phyloP scores from a whole-genome alignment of 2,113 vertebrate species.

The Upupa epops region DNA sequence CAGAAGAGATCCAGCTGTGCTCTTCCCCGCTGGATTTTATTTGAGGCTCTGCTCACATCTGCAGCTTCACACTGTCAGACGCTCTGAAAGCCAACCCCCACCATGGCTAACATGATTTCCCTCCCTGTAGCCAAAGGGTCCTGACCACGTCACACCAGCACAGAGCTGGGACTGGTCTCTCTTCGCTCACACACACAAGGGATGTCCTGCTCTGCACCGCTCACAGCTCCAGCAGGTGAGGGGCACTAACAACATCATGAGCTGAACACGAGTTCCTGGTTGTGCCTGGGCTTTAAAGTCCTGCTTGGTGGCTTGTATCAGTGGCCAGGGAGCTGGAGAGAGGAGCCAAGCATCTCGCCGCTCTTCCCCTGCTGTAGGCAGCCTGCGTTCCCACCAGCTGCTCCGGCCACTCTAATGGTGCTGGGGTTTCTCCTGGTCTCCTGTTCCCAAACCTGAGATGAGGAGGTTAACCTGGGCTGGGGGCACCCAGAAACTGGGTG shows the following conservation, averaged over 20 bases:
- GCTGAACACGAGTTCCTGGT: background rate
- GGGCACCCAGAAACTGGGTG: background rate
- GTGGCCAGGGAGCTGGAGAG: constrained; percentile 21
- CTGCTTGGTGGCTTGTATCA: constrained; percentile 6
- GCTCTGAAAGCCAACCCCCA: background rate
- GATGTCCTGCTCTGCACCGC: background rate
- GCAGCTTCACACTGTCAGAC: background rate
- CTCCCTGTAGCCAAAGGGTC: background rate
- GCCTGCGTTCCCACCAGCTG: background rate
- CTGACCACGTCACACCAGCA: background rate
- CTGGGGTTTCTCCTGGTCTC: background rate
- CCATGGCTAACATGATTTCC: background rate
- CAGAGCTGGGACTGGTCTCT: background rate
- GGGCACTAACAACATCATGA: background rate
- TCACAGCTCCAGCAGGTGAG: background rate
- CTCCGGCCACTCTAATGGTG: background rate
- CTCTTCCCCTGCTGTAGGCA: background rate
- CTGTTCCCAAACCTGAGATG: background rate
- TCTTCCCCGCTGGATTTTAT: background rate
- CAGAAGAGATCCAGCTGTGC: background rate
- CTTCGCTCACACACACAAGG: background rate
- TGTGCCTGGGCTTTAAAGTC: background rate
- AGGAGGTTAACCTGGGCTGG: background rate
- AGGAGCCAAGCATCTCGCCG: constrained; percentile 29
- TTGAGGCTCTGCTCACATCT: background rate